phyloP scores from a whole-genome alignment of 2,888 invertebrate genomes.

The Acheta domesticus region DNA sequence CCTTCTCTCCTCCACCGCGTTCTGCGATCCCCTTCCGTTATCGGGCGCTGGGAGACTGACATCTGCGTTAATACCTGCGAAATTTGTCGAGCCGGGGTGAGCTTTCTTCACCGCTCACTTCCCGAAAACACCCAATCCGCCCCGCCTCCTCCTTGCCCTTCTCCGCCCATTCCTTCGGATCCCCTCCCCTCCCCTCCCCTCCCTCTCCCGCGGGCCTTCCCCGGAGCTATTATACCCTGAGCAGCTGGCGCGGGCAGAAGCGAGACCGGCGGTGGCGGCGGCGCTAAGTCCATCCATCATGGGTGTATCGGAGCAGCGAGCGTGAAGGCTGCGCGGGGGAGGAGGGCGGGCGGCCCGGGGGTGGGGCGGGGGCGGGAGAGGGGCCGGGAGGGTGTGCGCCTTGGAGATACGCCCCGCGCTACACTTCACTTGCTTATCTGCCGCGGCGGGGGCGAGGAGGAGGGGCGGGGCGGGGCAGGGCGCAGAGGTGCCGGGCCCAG shows the following conservation, averaged over 20 bases:
- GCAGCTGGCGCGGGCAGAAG: not conserved
- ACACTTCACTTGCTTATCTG: conserved; percentile 7
- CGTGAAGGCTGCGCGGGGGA: not conserved
- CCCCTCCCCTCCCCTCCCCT: not conserved
- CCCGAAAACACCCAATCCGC: too few relatives aligned
- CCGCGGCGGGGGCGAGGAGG: not conserved
- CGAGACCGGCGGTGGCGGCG: not conserved
- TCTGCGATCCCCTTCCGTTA: not conserved
- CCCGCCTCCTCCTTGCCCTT: too few relatives aligned
- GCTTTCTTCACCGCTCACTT: too few relatives aligned
- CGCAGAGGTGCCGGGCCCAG: too few relatives aligned
- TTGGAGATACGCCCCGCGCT: not conserved
- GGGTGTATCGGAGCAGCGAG: not conserved
- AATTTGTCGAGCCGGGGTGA: too few relatives aligned
- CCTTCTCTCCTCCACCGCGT: not conserved
- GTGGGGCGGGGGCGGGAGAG: not conserved
- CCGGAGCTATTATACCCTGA: conserved; percentile 1
- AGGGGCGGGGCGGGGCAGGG: not conserved
- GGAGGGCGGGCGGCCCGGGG: too few relatives aligned
- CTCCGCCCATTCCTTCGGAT: not conserved
- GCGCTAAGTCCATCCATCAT: conserved; percentile 7
- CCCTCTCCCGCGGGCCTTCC: not conserved
- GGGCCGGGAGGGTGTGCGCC: not conserved
- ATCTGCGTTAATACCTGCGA: too few relatives aligned
- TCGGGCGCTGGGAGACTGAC: not conserved